A percentile compares a stretch with the other conserved stretches of the same genome.
phyloP scores from a whole-genome alignment of 2,113 vertebrate genomes.

The Lophura nycthemera region DNA sequence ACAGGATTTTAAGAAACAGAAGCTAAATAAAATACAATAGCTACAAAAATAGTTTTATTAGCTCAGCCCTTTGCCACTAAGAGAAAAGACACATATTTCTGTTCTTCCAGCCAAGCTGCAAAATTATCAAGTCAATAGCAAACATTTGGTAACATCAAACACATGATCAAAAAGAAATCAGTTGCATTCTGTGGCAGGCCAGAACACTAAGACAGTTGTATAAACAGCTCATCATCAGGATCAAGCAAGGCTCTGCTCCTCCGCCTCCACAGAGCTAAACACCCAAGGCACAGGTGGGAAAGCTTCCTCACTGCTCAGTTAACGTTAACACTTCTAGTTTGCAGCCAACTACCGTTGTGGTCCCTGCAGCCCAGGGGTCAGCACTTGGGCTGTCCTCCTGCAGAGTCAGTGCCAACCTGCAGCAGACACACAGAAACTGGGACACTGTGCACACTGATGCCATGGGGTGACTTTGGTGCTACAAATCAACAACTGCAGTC shows the following conservation, averaged over 20 bases:
- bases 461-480: background rate
- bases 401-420: no score
- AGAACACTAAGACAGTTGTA: background rate
- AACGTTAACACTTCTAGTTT: background rate
- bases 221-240: constrained; percentile 29
- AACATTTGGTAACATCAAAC: constrained; percentile 12
- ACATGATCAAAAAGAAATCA: background rate
- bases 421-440: background rate
- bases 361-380: fast-evolving
- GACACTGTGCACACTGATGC: background rate
- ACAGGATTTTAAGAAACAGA: background rate
- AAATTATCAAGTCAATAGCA: constrained; percentile 39
- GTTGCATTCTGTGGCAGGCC: background rate
- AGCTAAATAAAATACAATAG: background rate
- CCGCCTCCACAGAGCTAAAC: background rate
- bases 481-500: background rate
- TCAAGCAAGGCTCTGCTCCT: background rate
- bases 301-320: background rate
- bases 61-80: background rate
- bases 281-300: background rate
- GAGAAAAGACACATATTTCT: background rate
- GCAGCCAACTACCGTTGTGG: background rate
- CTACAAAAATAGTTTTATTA: background rate
- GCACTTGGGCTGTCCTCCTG: background rate
- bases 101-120: constrained; percentile 12